These are phyloP conservation scores for Sphaerophoria rueppellii DNA, from an alignment of 2,888 invertebrate species.

Conservation along the genomic window DNA sequence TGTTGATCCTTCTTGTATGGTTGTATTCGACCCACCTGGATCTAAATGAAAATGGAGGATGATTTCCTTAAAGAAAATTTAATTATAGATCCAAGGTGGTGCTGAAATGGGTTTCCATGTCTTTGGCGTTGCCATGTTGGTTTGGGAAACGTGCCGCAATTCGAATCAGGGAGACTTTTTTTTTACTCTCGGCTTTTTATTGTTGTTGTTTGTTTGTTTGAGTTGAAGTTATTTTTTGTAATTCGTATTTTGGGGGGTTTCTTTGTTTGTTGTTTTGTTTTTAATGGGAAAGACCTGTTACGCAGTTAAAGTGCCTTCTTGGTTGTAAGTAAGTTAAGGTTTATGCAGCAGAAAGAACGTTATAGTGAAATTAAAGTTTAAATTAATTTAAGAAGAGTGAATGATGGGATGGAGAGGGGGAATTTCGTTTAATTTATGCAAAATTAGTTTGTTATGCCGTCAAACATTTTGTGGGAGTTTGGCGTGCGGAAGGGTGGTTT, in stretches of 20 bases:
- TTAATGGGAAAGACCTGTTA: slow-evolving; percentile 51
- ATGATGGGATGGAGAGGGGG: neutral
- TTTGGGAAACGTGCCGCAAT: slow-evolving; percentile 32
- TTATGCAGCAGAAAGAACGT: slow-evolving; percentile 43
- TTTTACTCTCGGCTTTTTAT: neutral
- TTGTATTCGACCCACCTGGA: neutral
- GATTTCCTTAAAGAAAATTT: slow-evolving; percentile 70
- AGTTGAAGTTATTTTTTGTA: slow-evolving; percentile 6
- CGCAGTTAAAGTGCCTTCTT: slow-evolving; percentile 17
- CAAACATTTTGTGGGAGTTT: neutral
- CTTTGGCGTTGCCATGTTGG: neutral
- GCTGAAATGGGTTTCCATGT: slow-evolving; percentile 11
- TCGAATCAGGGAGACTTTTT: slow-evolving; percentile 13
- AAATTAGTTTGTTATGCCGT: slow-evolving; percentile 1
- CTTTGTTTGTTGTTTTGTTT: slow-evolving; percentile 5
- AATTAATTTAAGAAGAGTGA: slow-evolving; percentile 33
- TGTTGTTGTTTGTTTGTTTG: slow-evolving; percentile 11
- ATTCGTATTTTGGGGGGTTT: neutral
- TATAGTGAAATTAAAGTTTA: slow-evolving; percentile 49
- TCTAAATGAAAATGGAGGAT: slow-evolving; percentile 67
- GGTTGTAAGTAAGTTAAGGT: slow-evolving; percentile 32
- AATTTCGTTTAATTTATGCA: neutral
- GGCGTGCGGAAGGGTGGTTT: neutral
- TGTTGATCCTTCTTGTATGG: slow-evolving; percentile 27
- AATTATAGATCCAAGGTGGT: slow-evolving; percentile 60